A percentile compares a stretch with the other conserved stretches of the same genome.
Evolutionary conservation across 1,140 invertebrate species (phyloP).

Genomic region (Agrilus planipennis): DNA sequence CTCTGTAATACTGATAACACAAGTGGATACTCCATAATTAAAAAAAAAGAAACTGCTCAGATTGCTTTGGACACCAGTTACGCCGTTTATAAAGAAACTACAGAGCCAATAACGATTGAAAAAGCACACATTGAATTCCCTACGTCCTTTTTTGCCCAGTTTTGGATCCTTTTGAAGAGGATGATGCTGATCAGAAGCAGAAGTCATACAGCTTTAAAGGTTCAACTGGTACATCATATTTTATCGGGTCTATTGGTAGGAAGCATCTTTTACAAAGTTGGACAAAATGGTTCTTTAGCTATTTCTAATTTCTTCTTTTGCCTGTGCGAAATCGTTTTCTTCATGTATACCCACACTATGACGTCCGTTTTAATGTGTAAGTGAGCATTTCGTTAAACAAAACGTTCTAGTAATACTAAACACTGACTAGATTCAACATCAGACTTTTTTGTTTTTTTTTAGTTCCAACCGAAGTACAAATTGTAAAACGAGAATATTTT

Average conservation of each 20-base stretch:
- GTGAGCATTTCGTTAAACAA: slow-evolving; percentile 21
- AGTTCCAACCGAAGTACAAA: slow-evolving; percentile 80
- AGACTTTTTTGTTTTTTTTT: too few relatives aligned
- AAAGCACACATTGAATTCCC: slow-evolving; percentile 25
- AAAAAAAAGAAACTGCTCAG: slow-evolving; percentile 10
- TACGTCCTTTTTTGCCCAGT: slow-evolving; percentile 40
- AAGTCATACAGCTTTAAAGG: slow-evolving; percentile 41
- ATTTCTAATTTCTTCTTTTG: slow-evolving; percentile 48
- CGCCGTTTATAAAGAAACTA: slow-evolving; percentile 19
- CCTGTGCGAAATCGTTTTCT: slow-evolving; percentile 43
- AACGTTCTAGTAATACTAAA: too few relatives aligned
- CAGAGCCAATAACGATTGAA: slow-evolving; percentile 12
- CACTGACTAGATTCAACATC: too few relatives aligned
- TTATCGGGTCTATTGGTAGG: slow-evolving; percentile 41
- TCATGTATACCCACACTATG: slow-evolving; percentile 51
- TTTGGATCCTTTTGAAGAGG: slow-evolving; percentile 37
- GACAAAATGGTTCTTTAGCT: slow-evolving; percentile 39
- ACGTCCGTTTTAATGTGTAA: slow-evolving; percentile 46
- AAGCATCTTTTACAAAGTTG: slow-evolving; percentile 41
- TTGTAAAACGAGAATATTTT: slow-evolving; percentile 80
- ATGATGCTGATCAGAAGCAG: slow-evolving; percentile 42
- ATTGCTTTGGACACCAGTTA: slow-evolving; percentile 6
- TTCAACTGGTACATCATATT: slow-evolving; percentile 43
- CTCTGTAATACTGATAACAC: neutral
- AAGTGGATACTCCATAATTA: slow-evolving; percentile 13